Evolutionary conservation across 92 coral and sea anemone genomes (phyloP).

Genomic region (Porites evermanni): DNA sequence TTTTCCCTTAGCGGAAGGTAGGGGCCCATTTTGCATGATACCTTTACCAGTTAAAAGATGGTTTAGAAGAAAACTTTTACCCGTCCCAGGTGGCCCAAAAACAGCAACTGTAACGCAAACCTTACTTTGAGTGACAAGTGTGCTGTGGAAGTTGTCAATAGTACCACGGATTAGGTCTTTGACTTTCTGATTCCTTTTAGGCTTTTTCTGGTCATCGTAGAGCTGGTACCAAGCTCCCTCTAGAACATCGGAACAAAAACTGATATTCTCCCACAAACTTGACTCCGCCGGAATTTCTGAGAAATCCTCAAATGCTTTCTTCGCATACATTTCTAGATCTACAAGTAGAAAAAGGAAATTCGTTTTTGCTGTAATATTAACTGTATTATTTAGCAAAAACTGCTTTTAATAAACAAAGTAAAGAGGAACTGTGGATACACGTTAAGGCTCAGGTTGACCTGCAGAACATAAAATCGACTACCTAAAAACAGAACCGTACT

Average conservation of each 20-base stretch:
- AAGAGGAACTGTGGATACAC: no score
- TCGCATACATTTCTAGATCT: neutral
- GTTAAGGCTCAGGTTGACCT: no score
- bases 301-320: neutral
- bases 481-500: no score
- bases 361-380: no score
- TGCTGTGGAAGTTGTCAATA: conserved; percentile 19
- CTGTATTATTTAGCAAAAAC: no score
- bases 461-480: no score
- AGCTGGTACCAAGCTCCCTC: conserved; percentile 42
- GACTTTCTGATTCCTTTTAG: neutral
- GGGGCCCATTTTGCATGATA: neutral
- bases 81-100: conserved; percentile 46
- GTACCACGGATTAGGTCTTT: neutral
- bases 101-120: conserved; percentile 43
- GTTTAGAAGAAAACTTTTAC: conserved; percentile 57
- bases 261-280: neutral
- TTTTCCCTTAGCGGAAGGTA: conserved; percentile 42
- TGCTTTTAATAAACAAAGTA: no score
- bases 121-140: conserved; percentile 18
- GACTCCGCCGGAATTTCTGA: no score
- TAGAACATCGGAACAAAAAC: neutral
- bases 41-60: conserved; percentile 16
- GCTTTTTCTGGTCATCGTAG: neutral
- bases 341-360: neutral